Conservation (phyloP, 2,888 invertebrate species). For the Pomacea canaliculata region DNA sequence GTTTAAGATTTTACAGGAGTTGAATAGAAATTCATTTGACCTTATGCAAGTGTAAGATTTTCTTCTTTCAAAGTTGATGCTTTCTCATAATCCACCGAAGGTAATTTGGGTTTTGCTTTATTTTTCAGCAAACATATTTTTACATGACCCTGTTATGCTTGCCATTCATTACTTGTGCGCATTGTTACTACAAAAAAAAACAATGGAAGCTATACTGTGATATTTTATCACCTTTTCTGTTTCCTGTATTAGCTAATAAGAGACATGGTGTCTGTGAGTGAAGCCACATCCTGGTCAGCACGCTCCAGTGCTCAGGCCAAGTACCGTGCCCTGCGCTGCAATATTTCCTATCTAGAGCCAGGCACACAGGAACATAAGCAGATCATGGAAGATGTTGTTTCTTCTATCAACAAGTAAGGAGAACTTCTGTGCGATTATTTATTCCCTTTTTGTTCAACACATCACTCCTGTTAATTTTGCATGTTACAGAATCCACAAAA, state of each 20-base stretch:
- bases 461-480: too few relatives aligned
- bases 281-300: constrained; percentile 63
- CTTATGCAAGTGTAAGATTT: too few relatives aligned
- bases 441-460: too few relatives aligned
- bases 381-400: constrained; percentile 15
- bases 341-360: constrained; percentile 37
- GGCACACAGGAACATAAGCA: constrained; percentile 12
- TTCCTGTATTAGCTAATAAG: constrained; percentile 51
- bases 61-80: too few relatives aligned
- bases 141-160: too few relatives aligned
- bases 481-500: too few relatives aligned
- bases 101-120: neutral
- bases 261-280: constrained; percentile 65
- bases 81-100: too few relatives aligned
- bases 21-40: too few relatives aligned
- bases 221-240: neutral
- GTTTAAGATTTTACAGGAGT: too few relatives aligned
- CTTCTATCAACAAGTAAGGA: constrained; percentile 12
- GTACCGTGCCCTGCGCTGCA: constrained; percentile 62
- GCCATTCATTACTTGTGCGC: neutral
- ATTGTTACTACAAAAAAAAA: neutral
- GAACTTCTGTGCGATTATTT: too few relatives aligned
- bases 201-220: neutral
- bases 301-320: constrained; percentile 54
- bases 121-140: neutral